Evolutionary conservation across 2,888 invertebrate genomes (phyloP).

Genomic region (Scelioninae gen. 1): DNA sequence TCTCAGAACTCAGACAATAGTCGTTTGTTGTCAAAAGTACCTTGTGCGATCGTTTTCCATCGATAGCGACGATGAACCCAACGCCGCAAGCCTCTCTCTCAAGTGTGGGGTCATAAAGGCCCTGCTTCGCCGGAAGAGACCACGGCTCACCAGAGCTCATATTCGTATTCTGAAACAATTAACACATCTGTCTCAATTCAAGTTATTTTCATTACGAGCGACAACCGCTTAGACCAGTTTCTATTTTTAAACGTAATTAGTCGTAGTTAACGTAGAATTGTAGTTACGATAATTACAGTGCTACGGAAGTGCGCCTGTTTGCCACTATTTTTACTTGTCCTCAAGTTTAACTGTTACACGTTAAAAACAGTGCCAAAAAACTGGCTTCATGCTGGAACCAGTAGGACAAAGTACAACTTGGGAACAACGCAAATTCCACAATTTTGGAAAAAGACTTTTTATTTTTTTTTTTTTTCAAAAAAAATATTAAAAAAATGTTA

Average conservation of each 20-base stretch:
- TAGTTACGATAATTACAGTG: background rate
- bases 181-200: background rate
- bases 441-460: too few species aligned
- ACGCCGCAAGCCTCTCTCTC: slow-evolving; percentile 99
- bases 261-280: slow-evolving; percentile 11
- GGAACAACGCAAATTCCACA: too few species aligned
- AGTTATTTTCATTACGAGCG: background rate
- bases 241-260: slow-evolving; percentile 33
- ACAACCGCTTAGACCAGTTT: background rate
- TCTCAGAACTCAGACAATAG: too few species aligned
- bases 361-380: too few species aligned
- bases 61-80: slow-evolving; percentile 99
- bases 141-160: slow-evolving; percentile 88
- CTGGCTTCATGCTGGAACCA: too few species aligned
- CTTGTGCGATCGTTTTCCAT: slow-evolving; percentile 96
- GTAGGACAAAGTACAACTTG: too few species aligned
- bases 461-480: too few species aligned
- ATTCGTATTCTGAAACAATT: slow-evolving; percentile 80
- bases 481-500: too few species aligned
- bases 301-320: background rate
- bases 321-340: too few species aligned
- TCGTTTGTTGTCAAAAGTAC: too few species aligned
- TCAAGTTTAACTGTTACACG: too few species aligned
- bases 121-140: slow-evolving; percentile 93
- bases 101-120: slow-evolving; percentile 97